Evolutionary conservation across 1,140 invertebrate species (phyloP), one percentile per base, ranked within the genome.

Genomic region (Lerema accius): DNA sequence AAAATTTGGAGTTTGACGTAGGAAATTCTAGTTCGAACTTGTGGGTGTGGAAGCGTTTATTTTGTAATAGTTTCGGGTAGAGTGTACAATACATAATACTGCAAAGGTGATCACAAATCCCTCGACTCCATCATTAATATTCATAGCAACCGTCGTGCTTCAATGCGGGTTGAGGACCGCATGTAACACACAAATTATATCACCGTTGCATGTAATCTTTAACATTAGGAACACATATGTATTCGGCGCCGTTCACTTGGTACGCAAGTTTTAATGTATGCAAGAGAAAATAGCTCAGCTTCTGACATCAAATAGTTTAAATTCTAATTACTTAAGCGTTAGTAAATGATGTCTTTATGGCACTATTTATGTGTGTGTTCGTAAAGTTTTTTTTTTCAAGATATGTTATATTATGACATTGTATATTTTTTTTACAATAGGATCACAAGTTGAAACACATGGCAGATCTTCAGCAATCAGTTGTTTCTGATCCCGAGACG

Each of bases 361-460:
- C n/a, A n/a, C n/a, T n/a, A n/a, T n/a, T n/a, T n/a, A n/a, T n/a
- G n/a, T n/a, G n/a, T n/a, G n/a, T n/a, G n/a, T n/a, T n/a, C n/a
- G n/a, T n/a, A n/a, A n/a, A n/a, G n/a, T n/a, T n/a, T n/a, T n/a
- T n/a, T n/a, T n/a, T n/a, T n/a, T n/a, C n/a, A n/a, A n/a, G n/a
- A n/a, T n/a, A n/a, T n/a, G n/a, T n/a, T n/a, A n/a, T n/a, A n/a
- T n/a, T n/a, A n/a, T n/a, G n/a, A n/a, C n/a, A 53, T 42, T 56
- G 23, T 40, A 59, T 23, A 23, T 23, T 23, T 23, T 32, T 32
- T 46, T 56, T 23, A 39, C 4, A 50, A 42, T 90, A 99, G 98
- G 98, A 99, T 92, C 95, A 97, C 76, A 99, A 99, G 89, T 92
- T 99, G 91, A 98, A 98, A 89, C 98, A 99, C 82, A 99, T 99